phyloP scores from a whole-genome alignment of 2,888 invertebrate genomes.

The Amorpha juglandis region DNA sequence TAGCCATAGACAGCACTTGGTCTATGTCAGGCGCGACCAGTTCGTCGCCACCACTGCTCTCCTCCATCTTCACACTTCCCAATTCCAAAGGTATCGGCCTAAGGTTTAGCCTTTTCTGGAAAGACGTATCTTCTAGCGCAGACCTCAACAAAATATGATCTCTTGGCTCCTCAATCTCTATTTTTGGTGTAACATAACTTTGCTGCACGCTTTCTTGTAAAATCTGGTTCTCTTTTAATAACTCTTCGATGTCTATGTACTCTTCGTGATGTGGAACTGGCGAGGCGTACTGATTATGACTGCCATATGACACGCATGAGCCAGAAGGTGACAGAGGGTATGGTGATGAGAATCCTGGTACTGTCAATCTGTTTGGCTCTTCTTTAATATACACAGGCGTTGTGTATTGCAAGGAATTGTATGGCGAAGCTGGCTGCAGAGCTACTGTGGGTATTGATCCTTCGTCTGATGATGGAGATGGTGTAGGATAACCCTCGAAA shows the following conservation, averaged over 20 bases:
- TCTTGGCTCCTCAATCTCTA: conserved; percentile 83
- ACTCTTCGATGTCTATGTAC: conserved; percentile 85
- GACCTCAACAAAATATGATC: conserved; percentile 92
- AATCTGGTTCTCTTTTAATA: conserved; percentile 84
- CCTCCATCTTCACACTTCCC: conserved; percentile 87
- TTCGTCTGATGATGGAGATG: conserved; percentile 82
- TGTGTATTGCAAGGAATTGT: conserved; percentile 73
- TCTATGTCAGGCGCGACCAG: conserved; percentile 91
- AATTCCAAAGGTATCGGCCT: conserved; percentile 90
- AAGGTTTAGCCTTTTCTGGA: conserved; percentile 92
- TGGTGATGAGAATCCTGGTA: conserved; percentile 80
- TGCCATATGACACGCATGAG: conserved; percentile 82
- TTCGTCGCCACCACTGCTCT: conserved; percentile 84
- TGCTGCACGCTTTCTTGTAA: conserved; percentile 77
- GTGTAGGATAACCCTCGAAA: conserved; percentile 77
- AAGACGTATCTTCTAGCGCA: conserved; percentile 92
- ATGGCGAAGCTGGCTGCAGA: conserved; percentile 83
- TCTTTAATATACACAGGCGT: conserved; percentile 79
- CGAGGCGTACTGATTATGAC: conserved; percentile 82
- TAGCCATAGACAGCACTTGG: conserved; percentile 92
- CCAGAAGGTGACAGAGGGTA: conserved; percentile 85
- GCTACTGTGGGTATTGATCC: conserved; percentile 83
- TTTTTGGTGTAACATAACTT: conserved; percentile 79
- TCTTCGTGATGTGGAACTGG: conserved; percentile 85
- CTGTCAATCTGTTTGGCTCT: conserved; percentile 79